These are phyloP conservation scores for Horisme vitalbata DNA, from an alignment of 2,888 invertebrate species.

Conservation along the genomic window DNA sequence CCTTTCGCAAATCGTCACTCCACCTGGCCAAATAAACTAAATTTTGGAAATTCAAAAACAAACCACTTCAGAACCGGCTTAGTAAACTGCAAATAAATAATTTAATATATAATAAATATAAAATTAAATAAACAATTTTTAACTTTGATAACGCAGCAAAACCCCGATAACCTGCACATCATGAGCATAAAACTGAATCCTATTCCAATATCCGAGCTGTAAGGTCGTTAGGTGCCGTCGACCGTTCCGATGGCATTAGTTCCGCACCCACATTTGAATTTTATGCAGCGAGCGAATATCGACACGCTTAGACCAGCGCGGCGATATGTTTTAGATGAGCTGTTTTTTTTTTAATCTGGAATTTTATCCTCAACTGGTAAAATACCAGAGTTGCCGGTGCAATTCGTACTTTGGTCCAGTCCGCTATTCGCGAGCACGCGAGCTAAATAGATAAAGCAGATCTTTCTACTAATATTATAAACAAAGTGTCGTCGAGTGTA, in stretches of 20 bases:
- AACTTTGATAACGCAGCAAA: conserved; percentile 8
- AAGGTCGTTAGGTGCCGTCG: conserved; percentile 42
- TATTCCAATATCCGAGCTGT: conserved; percentile 34
- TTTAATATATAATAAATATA: too few relatives aligned
- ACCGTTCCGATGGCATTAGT: conserved; percentile 42
- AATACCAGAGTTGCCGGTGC: too few relatives aligned
- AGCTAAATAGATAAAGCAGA: too few relatives aligned
- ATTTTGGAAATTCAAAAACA: too few relatives aligned
- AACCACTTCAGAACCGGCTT: too few relatives aligned
- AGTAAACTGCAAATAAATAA: too few relatives aligned
- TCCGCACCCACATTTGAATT: conserved; percentile 39
- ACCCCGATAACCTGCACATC: conserved; percentile 20
- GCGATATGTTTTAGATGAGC: conserved; percentile 26
- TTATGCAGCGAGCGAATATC: conserved; percentile 51
- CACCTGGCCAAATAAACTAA: too few relatives aligned
- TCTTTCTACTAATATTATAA: too few relatives aligned
- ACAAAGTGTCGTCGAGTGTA: too few relatives aligned
- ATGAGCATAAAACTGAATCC: conserved; percentile 29
- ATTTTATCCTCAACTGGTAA: neutral
- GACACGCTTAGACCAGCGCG: conserved; percentile 34
- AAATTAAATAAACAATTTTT: neutral
- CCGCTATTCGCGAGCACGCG: too few relatives aligned
- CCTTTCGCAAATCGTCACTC: too few relatives aligned
- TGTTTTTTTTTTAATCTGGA: conserved; percentile 1
- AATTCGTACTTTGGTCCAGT: too few relatives aligned